Evolutionary conservation across 2,888 invertebrate genomes (phyloP).

Genomic region (Thecophora atra): DNA sequence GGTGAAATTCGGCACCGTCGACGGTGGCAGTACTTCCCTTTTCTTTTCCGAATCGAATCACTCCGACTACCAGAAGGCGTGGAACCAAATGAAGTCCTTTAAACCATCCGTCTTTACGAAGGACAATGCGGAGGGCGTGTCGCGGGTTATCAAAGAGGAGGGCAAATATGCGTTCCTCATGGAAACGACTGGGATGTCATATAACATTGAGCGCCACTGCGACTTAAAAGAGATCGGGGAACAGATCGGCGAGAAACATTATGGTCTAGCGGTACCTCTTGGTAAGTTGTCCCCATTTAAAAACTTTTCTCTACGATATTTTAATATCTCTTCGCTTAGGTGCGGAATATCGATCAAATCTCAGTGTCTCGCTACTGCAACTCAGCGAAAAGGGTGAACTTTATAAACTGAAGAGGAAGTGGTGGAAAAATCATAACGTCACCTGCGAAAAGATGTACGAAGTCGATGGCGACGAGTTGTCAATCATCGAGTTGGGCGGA

Average conservation of each 20-base stretch:
- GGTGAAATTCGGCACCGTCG: slow-evolving; percentile 91
- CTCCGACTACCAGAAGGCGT: slow-evolving; percentile 86
- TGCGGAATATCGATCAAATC: slow-evolving; percentile 78
- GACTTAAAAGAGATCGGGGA: slow-evolving; percentile 82
- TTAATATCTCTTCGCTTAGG: slow-evolving; percentile 67
- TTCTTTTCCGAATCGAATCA: slow-evolving; percentile 92
- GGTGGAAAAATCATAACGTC: slow-evolving; percentile 84
- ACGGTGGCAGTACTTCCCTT: slow-evolving; percentile 88
- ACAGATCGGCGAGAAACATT: slow-evolving; percentile 88
- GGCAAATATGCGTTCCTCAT: slow-evolving; percentile 92
- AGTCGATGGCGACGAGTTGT: slow-evolving; percentile 62
- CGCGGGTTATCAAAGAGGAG: slow-evolving; percentile 78
- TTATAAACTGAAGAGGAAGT: slow-evolving; percentile 83
- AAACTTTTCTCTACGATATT: neutral
- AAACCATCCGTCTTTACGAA: slow-evolving; percentile 82
- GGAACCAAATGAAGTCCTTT: slow-evolving; percentile 86
- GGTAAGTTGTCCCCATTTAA: slow-evolving; percentile 70
- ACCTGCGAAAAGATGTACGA: slow-evolving; percentile 51
- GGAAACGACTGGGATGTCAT: slow-evolving; percentile 95
- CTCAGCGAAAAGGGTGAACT: slow-evolving; percentile 90
- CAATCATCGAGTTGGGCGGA: slow-evolving; percentile 81
- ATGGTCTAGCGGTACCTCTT: slow-evolving; percentile 90
- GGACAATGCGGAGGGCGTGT: slow-evolving; percentile 84
- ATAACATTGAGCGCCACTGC: slow-evolving; percentile 83
- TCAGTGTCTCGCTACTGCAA: slow-evolving; percentile 88